phyloP scores from a whole-genome alignment of 2,113 vertebrate genomes.

The Anolis carolinensis region DNA sequence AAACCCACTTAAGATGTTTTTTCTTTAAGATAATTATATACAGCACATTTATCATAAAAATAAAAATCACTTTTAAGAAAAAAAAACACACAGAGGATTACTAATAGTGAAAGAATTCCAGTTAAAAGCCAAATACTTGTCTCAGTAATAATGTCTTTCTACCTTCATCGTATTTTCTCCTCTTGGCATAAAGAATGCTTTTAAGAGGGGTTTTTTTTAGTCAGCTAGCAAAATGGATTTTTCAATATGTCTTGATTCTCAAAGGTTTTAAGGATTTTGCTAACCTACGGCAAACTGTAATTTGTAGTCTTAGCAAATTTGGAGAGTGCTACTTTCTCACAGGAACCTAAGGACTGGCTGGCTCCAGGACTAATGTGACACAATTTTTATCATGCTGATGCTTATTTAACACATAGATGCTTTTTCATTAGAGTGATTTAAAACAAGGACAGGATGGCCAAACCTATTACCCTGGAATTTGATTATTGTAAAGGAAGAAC shows the following conservation, averaged over 20 bases:
- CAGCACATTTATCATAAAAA: slow-evolving; percentile 51
- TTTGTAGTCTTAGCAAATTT: slow-evolving; percentile 38
- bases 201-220: slow-evolving; percentile 52
- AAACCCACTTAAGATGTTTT: slow-evolving; percentile 48
- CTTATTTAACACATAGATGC: slow-evolving; percentile 17
- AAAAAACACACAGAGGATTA: slow-evolving; percentile 48
- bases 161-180: slow-evolving; percentile 57
- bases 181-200: slow-evolving; percentile 59
- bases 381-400: slow-evolving; percentile 46
- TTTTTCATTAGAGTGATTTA: not conserved
- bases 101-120: slow-evolving; percentile 58
- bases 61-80: slow-evolving; percentile 50
- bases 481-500: slow-evolving; percentile 37
- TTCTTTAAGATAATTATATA: slow-evolving; percentile 38
- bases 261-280: slow-evolving; percentile 58
- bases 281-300: slow-evolving; percentile 54
- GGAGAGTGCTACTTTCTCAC: slow-evolving; percentile 55
- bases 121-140: slow-evolving; percentile 53
- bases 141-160: slow-evolving; percentile 52
- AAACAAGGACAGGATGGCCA: not conserved
- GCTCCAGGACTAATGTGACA: slow-evolving; percentile 39
- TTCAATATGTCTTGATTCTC: slow-evolving; percentile 60
- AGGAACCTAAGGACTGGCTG: slow-evolving; percentile 36
- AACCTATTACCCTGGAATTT: slow-evolving; percentile 27
- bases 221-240: slow-evolving; percentile 59